These are phyloP conservation scores for Cactoblastis cactorum DNA, from an alignment of 2,888 invertebrate species.

Conservation along the genomic window DNA sequence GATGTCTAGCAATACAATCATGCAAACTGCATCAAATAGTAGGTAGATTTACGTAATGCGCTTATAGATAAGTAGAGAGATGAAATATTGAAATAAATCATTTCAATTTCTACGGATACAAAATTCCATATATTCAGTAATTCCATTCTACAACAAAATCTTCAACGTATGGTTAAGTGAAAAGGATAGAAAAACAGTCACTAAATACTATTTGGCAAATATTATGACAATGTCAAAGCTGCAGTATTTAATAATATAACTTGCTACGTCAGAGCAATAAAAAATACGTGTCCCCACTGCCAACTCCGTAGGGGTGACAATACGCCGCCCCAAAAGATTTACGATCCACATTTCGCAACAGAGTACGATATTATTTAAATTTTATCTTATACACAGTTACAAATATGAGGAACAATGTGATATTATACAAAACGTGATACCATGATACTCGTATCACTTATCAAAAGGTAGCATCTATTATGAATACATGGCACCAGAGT, in stretches of 20 bases:
- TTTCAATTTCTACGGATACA: too few relatives aligned
- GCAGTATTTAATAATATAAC: not conserved
- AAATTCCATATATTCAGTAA: too few relatives aligned
- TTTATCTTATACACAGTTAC: not conserved
- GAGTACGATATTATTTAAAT: not conserved
- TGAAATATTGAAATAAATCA: too few relatives aligned
- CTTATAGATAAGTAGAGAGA: too few relatives aligned
- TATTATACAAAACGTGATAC: not conserved
- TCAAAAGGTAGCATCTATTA: too few relatives aligned
- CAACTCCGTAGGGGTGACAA: not conserved
- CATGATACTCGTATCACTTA: too few relatives aligned
- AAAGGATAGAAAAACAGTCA: not conserved
- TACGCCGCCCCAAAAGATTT: not conserved
- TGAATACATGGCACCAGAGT: too few relatives aligned
- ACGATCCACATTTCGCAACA: conserved; percentile 1
- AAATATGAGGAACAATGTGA: not conserved
- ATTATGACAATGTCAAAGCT: not conserved
- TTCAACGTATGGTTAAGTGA: too few relatives aligned
- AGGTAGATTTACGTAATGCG: too few relatives aligned
- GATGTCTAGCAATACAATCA: too few relatives aligned
- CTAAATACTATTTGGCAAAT: not conserved
- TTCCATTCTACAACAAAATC: too few relatives aligned
- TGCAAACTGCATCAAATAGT: too few relatives aligned
- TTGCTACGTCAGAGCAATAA: not conserved
- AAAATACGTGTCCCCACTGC: conserved; percentile 2